phyloP scores from a whole-genome alignment of 2,113 vertebrate species.

The Trematocara macrostoma region DNA sequence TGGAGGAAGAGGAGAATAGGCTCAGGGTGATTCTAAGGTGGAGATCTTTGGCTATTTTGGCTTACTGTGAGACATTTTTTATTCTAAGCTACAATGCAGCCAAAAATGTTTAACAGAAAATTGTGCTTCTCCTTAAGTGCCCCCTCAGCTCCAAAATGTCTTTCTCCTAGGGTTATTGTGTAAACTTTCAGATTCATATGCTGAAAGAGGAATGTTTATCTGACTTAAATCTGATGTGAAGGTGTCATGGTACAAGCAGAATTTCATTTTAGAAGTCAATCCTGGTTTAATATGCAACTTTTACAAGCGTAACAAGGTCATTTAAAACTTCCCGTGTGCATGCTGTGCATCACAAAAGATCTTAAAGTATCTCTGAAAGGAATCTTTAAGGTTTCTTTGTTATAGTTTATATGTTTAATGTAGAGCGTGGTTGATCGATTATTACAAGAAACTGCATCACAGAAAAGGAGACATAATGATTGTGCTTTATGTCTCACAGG shows the following conservation, averaged over 20 bases:
- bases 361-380: neutral
- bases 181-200: neutral
- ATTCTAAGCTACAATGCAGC: neutral
- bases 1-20: conserved; percentile 82
- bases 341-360: neutral
- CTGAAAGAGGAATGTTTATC: neutral
- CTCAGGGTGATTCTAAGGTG: conserved; percentile 83
- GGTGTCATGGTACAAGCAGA: neutral
- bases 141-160: neutral
- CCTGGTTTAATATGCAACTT: neutral
- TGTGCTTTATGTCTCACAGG: conserved; percentile 57
- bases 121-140: neutral
- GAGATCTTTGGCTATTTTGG: neutral
- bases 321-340: neutral
- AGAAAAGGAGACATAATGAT: neutral
- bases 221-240: neutral
- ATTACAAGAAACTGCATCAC: neutral
- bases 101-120: neutral
- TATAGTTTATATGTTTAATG: neutral
- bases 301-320: neutral
- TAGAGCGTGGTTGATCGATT: neutral
- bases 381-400: neutral
- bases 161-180: neutral
- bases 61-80: neutral
- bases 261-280: neutral